Evolutionary conservation across 2,888 invertebrate species (phyloP).

Genomic region (Mesorhabditis spiculigera): DNA sequence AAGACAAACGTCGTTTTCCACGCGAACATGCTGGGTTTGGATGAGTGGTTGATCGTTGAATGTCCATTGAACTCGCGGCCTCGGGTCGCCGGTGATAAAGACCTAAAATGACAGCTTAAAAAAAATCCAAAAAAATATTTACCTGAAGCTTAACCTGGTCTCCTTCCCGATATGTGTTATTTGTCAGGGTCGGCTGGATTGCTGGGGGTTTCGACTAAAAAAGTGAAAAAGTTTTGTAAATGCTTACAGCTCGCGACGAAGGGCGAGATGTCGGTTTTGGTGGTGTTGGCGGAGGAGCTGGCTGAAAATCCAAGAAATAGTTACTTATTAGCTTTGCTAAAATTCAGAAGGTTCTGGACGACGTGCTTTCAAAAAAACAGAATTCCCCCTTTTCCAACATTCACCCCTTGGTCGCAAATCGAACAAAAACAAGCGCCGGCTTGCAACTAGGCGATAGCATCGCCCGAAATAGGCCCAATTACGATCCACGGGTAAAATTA

Average conservation of each 20-base stretch:
- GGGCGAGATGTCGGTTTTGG: slow-evolving; percentile 20
- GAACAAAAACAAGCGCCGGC: too few species aligned
- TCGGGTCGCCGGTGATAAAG: slow-evolving; percentile 45
- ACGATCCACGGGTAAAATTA: too few species aligned
- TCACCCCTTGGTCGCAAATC: too few species aligned
- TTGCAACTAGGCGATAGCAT: too few species aligned
- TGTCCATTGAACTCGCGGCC: slow-evolving; percentile 52
- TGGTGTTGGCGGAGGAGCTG: slow-evolving; percentile 21
- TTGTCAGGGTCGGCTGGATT: slow-evolving; percentile 49
- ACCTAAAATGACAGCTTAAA: slow-evolving; percentile 23
- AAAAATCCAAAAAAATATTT: background rate
- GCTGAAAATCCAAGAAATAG: background rate
- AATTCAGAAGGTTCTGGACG: too few species aligned
- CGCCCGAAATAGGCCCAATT: too few species aligned
- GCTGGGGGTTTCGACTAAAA: slow-evolving; percentile 26
- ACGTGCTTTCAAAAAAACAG: too few species aligned
- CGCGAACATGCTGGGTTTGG: slow-evolving; percentile 24
- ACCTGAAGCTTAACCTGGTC: slow-evolving; percentile 41
- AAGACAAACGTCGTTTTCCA: slow-evolving; percentile 16
- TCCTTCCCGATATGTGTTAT: slow-evolving; percentile 48
- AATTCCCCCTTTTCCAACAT: too few species aligned
- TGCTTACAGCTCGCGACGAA: slow-evolving; percentile 2
- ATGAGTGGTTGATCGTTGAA: slow-evolving; percentile 45
- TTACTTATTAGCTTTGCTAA: too few species aligned
- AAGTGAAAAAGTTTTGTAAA: background rate